Evolutionary conservation across 64 coral and sea anemone genomes (phyloP).

Genomic region (Porites australiensis): DNA sequence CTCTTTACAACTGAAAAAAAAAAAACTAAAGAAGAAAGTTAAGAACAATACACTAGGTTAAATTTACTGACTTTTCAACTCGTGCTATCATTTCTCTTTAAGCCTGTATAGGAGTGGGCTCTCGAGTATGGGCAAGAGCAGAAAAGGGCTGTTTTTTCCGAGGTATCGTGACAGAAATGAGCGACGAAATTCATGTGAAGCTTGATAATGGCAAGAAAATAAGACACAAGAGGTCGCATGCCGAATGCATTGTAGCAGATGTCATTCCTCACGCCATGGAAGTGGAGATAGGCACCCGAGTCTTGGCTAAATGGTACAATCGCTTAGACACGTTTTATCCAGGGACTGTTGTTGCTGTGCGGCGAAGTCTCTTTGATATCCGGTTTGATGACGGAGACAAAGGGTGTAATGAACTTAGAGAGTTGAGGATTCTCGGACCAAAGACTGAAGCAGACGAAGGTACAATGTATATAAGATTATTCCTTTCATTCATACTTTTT

Average conservation of each 20-base stretch:
- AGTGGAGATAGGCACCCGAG: conserved; percentile 81
- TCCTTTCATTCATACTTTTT: no score
- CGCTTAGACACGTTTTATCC: conserved; percentile 88
- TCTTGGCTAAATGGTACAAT: conserved; percentile 88
- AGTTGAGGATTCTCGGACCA: conserved; percentile 83
- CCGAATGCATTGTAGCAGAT: conserved; percentile 71
- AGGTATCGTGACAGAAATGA: conserved; percentile 78
- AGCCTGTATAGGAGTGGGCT: conserved; percentile 88
- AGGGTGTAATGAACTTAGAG: conserved; percentile 84
- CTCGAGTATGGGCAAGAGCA: conserved; percentile 84
- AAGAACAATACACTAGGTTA: no score
- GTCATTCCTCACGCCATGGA: conserved; percentile 79
- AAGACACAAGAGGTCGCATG: conserved; percentile 61
- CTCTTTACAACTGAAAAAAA: no score
- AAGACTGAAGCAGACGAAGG: conserved; percentile 68
- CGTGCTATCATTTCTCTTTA: not conserved
- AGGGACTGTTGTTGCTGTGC: conserved; percentile 64
- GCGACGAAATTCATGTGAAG: conserved; percentile 88
- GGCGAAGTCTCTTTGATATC: conserved; percentile 77
- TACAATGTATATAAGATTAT: not conserved
- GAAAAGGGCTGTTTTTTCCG: conserved; percentile 85
- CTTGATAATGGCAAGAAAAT: conserved; percentile 90
- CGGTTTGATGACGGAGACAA: conserved; percentile 91
- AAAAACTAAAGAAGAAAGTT: no score
- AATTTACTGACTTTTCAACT: not conserved